Evolutionary conservation across 2,797 vertebrate species (phyloP), one percentile per base, ranked within the genome.

Genomic region (Eospalax fontanierii): DNA sequence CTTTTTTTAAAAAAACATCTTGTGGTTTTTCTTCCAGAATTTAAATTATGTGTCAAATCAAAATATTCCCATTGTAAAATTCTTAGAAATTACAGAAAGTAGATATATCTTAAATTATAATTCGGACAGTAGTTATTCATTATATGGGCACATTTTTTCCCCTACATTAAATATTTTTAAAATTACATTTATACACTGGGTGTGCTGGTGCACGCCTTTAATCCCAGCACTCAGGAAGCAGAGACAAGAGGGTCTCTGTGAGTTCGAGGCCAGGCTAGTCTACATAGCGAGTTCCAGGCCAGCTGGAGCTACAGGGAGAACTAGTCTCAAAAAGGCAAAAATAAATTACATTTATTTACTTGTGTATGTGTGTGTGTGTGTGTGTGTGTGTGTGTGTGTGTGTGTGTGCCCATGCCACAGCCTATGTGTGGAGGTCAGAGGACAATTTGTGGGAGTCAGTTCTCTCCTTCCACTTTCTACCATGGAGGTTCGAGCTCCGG

Each of bases 21-120:
- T 81, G 35, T 46, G 33, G 89, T 91, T 93, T 94, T 94, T 87
- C 70, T 89, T 95, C 91, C 81, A 89, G 38, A 93, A 82, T 73
- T 91, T 81, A 91, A 94, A 59, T 93, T n/a, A 83, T 9, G 30
- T 84, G 82, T 91, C 18, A 81, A 92, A 54, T 28, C 12, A 91
- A 54, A 61, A 91, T 5, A 46, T 21, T 4, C 16, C 35, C 75
- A 38, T 16, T 61, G 35, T 40, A n/a, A 89, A 89, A 89, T 76
- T 78, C 73, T 68, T 87, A 30, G 82, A 57, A 93, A 83, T 71
- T 43, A 87, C 21, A 89, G 66, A 83, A 79, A 63, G 71, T 40
- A 38, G 30, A 87, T 33, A 79, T 6, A 87, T 3, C 16, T n/a
- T 38, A 71, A 28, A 61, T 14, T 57, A 24, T 57, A 80, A 38